Evolutionary conservation across 2,797 vertebrate genomes (phyloP).

Genomic region (Enteromius anoplus): DNA sequence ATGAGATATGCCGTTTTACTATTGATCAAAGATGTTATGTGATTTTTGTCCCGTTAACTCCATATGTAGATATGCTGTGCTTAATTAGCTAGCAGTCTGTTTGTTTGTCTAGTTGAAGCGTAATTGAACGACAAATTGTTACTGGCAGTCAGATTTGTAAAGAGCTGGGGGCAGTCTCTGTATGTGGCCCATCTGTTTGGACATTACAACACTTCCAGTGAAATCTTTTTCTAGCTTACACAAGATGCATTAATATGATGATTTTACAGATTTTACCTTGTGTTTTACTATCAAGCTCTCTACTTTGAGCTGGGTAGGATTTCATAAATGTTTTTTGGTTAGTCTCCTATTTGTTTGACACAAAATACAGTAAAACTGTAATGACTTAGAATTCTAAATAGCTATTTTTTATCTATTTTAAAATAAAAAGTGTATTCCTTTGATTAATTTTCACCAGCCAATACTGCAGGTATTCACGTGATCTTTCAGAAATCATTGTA

Average conservation of each 20-base stretch:
- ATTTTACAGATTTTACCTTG: not conserved
- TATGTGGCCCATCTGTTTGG: conserved; percentile 78
- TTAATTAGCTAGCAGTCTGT: conserved; percentile 74
- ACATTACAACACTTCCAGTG: conserved; percentile 55
- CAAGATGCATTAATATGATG: not conserved
- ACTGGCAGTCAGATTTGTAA: conserved; percentile 77
- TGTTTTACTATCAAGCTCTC: not conserved
- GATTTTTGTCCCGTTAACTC: conserved; percentile 56
- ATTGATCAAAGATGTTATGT: conserved; percentile 50
- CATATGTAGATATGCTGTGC: conserved; percentile 63
- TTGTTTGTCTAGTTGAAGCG: conserved; percentile 76
- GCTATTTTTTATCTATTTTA: not conserved
- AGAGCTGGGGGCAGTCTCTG: conserved; percentile 73
- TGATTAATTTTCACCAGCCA: not conserved
- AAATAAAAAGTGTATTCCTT: not conserved
- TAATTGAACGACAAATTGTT: conserved; percentile 78
- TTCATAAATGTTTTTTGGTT: not conserved
- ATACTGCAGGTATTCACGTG: not conserved
- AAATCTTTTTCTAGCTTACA: conserved; percentile 16
- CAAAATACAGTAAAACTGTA: not conserved
- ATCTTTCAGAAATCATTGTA: not conserved
- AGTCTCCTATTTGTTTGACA: not conserved
- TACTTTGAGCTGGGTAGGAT: not conserved
- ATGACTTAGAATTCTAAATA: not conserved
- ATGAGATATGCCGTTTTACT: conserved; percentile 37